Evolutionary conservation across 2,113 vertebrate genomes (phyloP), one percentile per base, ranked within the genome.

Genomic region (Chionomys nivalis): DNA sequence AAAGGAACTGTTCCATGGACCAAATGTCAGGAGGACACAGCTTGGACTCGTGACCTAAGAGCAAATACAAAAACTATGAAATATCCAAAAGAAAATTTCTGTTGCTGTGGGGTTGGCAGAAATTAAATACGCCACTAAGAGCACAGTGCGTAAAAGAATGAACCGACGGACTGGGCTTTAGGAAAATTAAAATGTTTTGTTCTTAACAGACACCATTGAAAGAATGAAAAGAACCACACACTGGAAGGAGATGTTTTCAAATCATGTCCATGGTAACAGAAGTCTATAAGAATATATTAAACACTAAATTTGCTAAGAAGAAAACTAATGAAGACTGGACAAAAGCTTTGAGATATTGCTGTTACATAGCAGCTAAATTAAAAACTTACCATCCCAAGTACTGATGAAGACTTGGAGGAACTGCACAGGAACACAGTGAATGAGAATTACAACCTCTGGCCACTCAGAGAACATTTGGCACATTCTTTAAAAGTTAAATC

Each of bases 401-500:
- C 52, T 13, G 79, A n/a, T 31, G 24, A 78, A 49, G 75, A 58
- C 42, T 36, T 13, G 63, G 49, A 93, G 23, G 66, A 47, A 28
- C 33, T 77, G 49, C 10, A 52, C 55, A 55, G 16, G 36, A 39
- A 36, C 7, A 19, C 16, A 79, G 21, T 33, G 61, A 44, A 31
- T 39, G 68, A 73, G 76, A 90, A 68, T 33, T 73, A 55, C 14
- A 81, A 66, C 33, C 21, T 21, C 31, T 31, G 58, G 61, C 14
- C 17, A 55, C 73, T 19, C 66, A 21, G 44, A 87, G 77, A 73
- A 52, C 12, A 66, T 93, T 61, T 70, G 70, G 36, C 47, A 75
- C 39, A 85, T 79, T 79, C 79, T 90, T 95, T 47, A 68, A 93
- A 94, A 87, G 68, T 55, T 95, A 90, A 87, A 91, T 33, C 87